phyloP scores from a whole-genome alignment of 2,797 vertebrate genomes.

The Neopelma chrysocephalum region DNA sequence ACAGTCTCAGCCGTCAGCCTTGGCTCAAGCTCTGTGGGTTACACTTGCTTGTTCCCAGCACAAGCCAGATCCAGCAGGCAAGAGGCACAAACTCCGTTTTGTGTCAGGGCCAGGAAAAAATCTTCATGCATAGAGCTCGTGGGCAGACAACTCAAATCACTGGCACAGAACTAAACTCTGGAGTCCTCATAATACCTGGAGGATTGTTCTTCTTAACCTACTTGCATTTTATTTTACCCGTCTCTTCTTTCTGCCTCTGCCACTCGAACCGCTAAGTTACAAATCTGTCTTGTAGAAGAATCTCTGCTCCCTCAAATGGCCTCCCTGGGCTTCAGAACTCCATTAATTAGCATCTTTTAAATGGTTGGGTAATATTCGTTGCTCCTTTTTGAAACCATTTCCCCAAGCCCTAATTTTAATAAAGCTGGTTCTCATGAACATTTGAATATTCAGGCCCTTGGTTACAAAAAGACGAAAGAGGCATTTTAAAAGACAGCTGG shows the following conservation, averaged over 20 bases:
- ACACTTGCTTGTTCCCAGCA: not conserved
- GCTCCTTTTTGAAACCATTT: conserved; percentile 72
- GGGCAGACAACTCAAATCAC: not conserved
- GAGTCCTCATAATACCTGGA: conserved; percentile 7
- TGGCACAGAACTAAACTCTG: conserved; percentile 3
- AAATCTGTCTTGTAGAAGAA: conserved; percentile 61
- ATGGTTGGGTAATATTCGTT: conserved; percentile 77
- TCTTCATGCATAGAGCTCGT: not conserved
- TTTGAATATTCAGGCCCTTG: conserved; percentile 78
- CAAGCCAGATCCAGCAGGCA: not conserved
- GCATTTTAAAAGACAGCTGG: conserved; percentile 71
- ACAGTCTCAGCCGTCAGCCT: not conserved
- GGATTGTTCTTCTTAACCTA: conserved; percentile 64
- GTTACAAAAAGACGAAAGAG: conserved; percentile 70
- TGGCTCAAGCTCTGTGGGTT: rapidly evolving
- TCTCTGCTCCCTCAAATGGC: conserved; percentile 61
- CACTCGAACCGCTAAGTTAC: conserved; percentile 2
- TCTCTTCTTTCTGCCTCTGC: conserved; percentile 14
- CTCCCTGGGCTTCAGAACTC: conserved; percentile 76
- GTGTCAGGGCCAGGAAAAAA: not conserved
- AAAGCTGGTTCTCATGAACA: conserved; percentile 76
- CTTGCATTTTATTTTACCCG: conserved; percentile 67
- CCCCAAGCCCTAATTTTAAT: conserved; percentile 81
- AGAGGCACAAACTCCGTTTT: not conserved
- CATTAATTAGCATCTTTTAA: conserved; percentile 84